phyloP scores from a whole-genome alignment of 2,888 invertebrate genomes.

The Sipha maydis region DNA sequence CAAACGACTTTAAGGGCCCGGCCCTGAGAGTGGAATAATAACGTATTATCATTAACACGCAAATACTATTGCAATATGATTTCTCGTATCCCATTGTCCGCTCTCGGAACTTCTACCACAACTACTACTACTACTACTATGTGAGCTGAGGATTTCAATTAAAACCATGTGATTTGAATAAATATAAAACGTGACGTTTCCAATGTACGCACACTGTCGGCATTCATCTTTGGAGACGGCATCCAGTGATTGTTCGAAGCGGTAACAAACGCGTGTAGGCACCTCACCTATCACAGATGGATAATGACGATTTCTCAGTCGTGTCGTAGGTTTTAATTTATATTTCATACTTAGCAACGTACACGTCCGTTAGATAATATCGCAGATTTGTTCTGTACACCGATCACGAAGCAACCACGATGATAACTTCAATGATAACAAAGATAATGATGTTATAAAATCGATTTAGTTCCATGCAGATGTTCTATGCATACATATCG shows the following conservation, averaged over 20 bases:
- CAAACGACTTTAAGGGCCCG: neutral
- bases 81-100: neutral
- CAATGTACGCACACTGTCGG: neutral
- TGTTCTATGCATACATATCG: too few species aligned
- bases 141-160: neutral
- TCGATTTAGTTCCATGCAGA: neutral
- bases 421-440: neutral
- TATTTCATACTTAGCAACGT: neutral
- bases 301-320: neutral
- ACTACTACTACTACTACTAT: neutral
- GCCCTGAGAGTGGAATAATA: neutral
- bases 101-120: too few species aligned
- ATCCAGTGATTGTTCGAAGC: neutral
- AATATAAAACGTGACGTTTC: conserved; percentile 7
- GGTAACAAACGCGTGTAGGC: neutral
- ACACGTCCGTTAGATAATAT: neutral
- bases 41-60: neutral
- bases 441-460: neutral
- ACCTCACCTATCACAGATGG: neutral
- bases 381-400: neutral
- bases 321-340: neutral
- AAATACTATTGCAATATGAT: neutral
- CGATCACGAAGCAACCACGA: too few species aligned
- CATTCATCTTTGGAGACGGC: neutral
- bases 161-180: neutral